phyloP scores from a whole-genome alignment of 2,113 vertebrate species.

The Crotalus viridis region DNA sequence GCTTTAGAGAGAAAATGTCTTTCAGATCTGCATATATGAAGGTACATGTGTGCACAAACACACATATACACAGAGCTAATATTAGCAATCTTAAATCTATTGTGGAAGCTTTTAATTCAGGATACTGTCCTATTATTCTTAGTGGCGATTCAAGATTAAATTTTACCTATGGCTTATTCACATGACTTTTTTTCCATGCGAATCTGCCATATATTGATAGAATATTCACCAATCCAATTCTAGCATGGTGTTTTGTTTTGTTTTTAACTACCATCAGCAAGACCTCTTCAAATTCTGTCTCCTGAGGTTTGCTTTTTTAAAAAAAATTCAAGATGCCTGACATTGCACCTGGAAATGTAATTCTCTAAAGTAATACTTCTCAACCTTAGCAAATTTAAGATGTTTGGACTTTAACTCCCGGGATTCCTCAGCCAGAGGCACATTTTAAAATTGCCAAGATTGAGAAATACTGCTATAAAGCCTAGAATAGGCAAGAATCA shows the following conservation, averaged over 20 bases:
- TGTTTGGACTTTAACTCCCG: not conserved
- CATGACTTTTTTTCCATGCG: not conserved
- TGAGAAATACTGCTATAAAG: not conserved
- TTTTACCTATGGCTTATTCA: not conserved
- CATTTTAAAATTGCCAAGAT: not conserved
- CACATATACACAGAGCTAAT: slow-evolving; percentile 18
- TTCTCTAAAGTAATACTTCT: not conserved
- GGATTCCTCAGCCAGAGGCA: not conserved
- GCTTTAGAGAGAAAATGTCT: slow-evolving; percentile 61
- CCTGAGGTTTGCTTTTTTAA: not conserved
- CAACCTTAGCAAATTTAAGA: not conserved
- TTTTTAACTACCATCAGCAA: not conserved
- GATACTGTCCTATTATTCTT: not conserved
- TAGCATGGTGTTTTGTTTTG: not conserved
- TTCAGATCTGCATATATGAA: slow-evolving; percentile 46
- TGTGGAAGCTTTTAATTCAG: not conserved
- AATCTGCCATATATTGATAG: not conserved
- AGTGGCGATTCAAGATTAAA: not conserved
- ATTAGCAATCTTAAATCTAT: not conserved
- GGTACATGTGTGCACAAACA: not conserved
- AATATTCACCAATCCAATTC: not conserved
- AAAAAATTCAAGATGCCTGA: not conserved
- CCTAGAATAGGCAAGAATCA: not conserved
- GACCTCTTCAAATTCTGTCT: not conserved
- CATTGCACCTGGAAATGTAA: not conserved